phyloP scores from a whole-genome alignment of 2,888 invertebrate genomes.

The Spodoptera littoralis region DNA sequence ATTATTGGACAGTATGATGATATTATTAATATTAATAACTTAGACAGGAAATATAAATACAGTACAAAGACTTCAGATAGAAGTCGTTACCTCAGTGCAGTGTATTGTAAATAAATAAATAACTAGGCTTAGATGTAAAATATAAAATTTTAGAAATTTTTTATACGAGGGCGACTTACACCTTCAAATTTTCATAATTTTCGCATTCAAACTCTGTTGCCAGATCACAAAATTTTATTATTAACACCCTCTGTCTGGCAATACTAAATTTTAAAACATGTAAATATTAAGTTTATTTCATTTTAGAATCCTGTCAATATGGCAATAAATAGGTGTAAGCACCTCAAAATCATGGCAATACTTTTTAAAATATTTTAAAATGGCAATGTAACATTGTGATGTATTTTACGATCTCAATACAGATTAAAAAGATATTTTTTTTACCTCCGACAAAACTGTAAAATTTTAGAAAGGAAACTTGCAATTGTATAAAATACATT shows the following conservation, averaged over 20 bases:
- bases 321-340: slow-evolving; percentile 62
- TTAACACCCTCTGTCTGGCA: slow-evolving; percentile 50
- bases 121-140: slow-evolving; percentile 68
- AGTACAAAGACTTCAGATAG: slow-evolving; percentile 56
- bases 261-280: slow-evolving; percentile 47
- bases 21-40: slow-evolving; percentile 67
- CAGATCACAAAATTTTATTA: slow-evolving; percentile 38
- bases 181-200: slow-evolving; percentile 62
- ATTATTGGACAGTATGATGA: slow-evolving; percentile 71
- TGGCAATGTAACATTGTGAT: slow-evolving; percentile 80
- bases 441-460: slow-evolving; percentile 62
- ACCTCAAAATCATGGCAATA: slow-evolving; percentile 71
- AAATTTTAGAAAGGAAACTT: slow-evolving; percentile 48
- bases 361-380: slow-evolving; percentile 68
- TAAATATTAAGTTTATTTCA: slow-evolving; percentile 56
- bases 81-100: slow-evolving; percentile 83
- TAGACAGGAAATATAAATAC: slow-evolving; percentile 64
- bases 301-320: slow-evolving; percentile 47
- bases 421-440: slow-evolving; percentile 68
- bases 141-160: slow-evolving; percentile 69
- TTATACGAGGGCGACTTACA: slow-evolving; percentile 78
- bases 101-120: slow-evolving; percentile 82
- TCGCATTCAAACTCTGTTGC: slow-evolving; percentile 49
- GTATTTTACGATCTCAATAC: slow-evolving; percentile 85
- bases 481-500: slow-evolving; percentile 56